Percentiles rank a stretch among this genome's conserved stretches.
Evolutionary conservation across 2,888 invertebrate genomes (phyloP).

Genomic region (Acanthoscelides obtectus): DNA sequence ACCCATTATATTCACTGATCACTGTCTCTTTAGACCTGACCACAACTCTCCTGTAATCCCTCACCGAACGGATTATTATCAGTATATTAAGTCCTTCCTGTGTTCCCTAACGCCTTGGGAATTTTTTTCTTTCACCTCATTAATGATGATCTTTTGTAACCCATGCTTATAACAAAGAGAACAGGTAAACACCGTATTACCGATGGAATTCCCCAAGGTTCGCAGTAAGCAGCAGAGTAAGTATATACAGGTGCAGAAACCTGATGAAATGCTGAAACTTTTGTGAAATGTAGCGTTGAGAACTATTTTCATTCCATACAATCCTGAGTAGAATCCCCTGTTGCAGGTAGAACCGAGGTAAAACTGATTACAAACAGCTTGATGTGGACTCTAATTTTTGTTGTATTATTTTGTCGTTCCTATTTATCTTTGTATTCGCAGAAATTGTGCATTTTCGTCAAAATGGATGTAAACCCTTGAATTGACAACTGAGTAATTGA

Average conservation of each 20-base stretch:
- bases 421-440: too few relatives aligned
- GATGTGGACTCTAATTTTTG: too few relatives aligned
- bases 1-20: not conserved
- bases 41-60: not conserved
- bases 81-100: not conserved
- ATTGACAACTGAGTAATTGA: too few relatives aligned
- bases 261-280: not conserved
- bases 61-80: not conserved
- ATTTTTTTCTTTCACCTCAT: not conserved
- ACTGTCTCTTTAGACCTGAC: not conserved
- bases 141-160: not conserved
- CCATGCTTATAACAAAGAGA: not conserved
- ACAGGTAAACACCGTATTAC: not conserved
- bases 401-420: too few relatives aligned
- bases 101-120: not conserved
- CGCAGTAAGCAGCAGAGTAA: not conserved
- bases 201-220: not conserved
- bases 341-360: too few relatives aligned
- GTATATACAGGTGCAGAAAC: not conserved
- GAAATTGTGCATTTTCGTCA: too few relatives aligned
- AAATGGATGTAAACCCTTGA: too few relatives aligned
- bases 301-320: too few relatives aligned
- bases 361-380: too few relatives aligned
- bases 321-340: too few relatives aligned
- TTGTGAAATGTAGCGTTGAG: not conserved